Conservation (phyloP, 2,797 vertebrate species). For the Eupleurogrammus muticus region DNA sequence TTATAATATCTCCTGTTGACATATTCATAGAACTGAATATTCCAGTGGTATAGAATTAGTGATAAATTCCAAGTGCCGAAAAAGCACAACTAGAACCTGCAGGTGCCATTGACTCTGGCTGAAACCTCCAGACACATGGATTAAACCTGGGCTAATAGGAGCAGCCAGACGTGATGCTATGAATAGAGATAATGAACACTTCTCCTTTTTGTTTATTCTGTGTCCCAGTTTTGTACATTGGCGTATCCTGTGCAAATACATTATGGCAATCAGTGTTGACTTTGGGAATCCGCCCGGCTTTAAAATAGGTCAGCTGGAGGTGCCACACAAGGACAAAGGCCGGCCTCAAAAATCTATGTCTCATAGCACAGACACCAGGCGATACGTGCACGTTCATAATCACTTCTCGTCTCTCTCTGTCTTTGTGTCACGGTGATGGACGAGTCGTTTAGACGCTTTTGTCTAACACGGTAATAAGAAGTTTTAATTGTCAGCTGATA, state of each 20-base stretch:
- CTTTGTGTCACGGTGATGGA: neutral
- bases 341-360: neutral
- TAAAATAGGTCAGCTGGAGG: constrained; percentile 43
- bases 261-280: constrained; percentile 55
- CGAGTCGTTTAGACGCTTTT: neutral
- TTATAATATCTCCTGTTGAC: no score
- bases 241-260: constrained; percentile 50
- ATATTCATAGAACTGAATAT: no score
- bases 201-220: constrained; percentile 40
- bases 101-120: no score
- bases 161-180: constrained; percentile 17
- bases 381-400: neutral
- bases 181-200: constrained; percentile 20
- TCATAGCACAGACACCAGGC: neutral
- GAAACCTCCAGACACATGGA: neutral
- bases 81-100: no score
- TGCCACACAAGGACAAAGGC: constrained; percentile 4
- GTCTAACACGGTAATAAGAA: no score
- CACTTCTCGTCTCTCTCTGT: neutral
- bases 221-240: constrained; percentile 48
- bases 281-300: constrained; percentile 17
- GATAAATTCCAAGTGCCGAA: no score
- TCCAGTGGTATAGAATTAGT: no score
- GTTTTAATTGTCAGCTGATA: neutral
- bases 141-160: constrained; percentile 8